Evolutionary conservation across 2,797 vertebrate genomes (phyloP), one percentile per base, ranked within the genome.

Genomic region (Bovichtus diacanthus): DNA sequence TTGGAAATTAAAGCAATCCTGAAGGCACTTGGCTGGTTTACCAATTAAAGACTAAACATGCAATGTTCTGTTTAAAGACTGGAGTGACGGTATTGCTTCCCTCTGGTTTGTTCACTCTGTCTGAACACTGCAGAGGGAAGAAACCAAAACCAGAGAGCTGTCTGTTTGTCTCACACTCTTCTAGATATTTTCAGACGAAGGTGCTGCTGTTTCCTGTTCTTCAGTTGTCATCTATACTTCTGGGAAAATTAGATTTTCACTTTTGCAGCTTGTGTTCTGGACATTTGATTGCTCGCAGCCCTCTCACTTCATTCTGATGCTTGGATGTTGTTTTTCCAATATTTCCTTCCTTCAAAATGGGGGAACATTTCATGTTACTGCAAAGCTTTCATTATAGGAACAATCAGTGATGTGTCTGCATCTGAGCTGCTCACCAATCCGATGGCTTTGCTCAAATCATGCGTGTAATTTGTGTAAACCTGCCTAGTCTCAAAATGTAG

Each of bases 1-100:
- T 67, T 64, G n/a, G 59, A 76, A 82, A 70, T 76, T 43, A 81
- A 64, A 83, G 34, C 34, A 12, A 16, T 41, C 74, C 77, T 83
- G 12, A 50, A 59, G 44, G 63, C 69, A 25, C 9, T 5, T 2
- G 15, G 13, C 60, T 55, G 43, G 11, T 60, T 76, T 25, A 69
- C 72, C 59, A 64, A 49, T 81, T 80, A 49, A 59, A 56, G 23
- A 80, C 46, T 38, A 23, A 61, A 61, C 34, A 43, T 66, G 23
- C 23, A 36, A 56, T 63, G 82, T 73, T 80, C 47, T 50, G 23
- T 73, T 75, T 63, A 43, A 74, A 78, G 38, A 54, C 8, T 16
- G 18, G 16, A 50, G 10, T 21, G 39, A 61, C 18, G 21, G 25
- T 39, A 62, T 27, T 34, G 39, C 34, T 41, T 80, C 34, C 9